phyloP scores from a whole-genome alignment of 2,888 invertebrate species.

The Diarsia mendica region DNA sequence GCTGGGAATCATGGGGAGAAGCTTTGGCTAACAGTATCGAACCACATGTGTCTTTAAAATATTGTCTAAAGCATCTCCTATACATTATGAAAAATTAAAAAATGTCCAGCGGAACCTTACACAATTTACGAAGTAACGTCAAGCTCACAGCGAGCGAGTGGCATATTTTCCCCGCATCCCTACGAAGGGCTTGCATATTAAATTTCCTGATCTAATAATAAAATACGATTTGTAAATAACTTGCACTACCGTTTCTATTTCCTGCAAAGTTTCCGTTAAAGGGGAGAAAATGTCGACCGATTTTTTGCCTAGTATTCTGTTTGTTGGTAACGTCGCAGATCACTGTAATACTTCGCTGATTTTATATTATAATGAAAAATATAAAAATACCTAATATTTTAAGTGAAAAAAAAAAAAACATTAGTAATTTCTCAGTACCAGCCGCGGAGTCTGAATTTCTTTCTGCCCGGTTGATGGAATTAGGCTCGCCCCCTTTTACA shows the following conservation, averaged over 20 bases:
- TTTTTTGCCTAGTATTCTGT: neutral
- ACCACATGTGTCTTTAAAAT: neutral
- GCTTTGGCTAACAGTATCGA: neutral
- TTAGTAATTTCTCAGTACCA: too few species aligned
- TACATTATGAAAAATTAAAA: neutral
- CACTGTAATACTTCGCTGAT: neutral
- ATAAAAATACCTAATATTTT: too few species aligned
- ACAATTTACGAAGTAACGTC: neutral
- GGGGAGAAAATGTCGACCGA: neutral
- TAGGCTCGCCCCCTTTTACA: too few species aligned
- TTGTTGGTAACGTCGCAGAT: neutral
- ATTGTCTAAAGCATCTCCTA: neutral
- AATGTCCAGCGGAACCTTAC: neutral
- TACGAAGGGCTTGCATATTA: conserved; percentile 9
- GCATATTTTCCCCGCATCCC: conserved; percentile 4
- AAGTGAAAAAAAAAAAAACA: too few species aligned
- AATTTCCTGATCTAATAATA: conserved; percentile 27
- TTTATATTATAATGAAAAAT: neutral
- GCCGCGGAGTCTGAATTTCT: too few species aligned
- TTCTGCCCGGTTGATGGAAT: too few species aligned
- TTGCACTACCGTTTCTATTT: conserved; percentile 16
- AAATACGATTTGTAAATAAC: conserved; percentile 11
- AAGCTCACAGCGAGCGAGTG: neutral
- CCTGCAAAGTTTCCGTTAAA: conserved; percentile 8
- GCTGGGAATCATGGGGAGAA: too few species aligned